Conservation (phyloP, 2,113 vertebrate species). For the Forbesichthys agassizii region DNA sequence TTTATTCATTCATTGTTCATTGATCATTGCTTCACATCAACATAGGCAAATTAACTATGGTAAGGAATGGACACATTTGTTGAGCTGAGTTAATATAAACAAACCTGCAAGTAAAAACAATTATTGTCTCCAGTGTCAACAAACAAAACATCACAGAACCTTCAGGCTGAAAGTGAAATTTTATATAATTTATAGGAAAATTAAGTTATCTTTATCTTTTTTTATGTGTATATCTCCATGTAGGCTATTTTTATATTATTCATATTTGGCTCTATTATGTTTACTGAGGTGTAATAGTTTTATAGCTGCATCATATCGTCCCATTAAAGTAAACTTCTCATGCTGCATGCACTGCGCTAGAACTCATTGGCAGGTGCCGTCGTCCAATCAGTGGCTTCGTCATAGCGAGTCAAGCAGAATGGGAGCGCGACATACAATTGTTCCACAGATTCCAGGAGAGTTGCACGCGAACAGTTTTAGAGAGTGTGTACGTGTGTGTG, state of each 20-base stretch:
- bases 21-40: too few species aligned
- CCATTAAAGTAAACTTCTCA: neutral
- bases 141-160: neutral
- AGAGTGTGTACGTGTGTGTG: too few species aligned
- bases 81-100: too few species aligned
- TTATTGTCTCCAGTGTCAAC: neutral
- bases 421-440: constrained; percentile 15
- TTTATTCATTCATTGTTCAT: too few species aligned
- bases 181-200: neutral
- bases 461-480: too few species aligned
- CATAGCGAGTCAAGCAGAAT: constrained; percentile 41
- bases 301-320: neutral
- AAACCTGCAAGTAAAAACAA: too few species aligned
- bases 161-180: neutral
- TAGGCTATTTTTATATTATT: too few species aligned
- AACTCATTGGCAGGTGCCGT: constrained; percentile 72
- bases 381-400: constrained; percentile 71
- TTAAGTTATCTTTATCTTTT: neutral
- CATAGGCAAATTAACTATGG: too few species aligned
- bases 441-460: too few species aligned
- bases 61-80: too few species aligned
- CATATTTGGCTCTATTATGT: neutral
- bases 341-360: constrained; percentile 13
- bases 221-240: neutral
- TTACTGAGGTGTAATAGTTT: neutral